Conservation (phyloP, 2,888 invertebrate species). For the Netelia inedita region DNA sequence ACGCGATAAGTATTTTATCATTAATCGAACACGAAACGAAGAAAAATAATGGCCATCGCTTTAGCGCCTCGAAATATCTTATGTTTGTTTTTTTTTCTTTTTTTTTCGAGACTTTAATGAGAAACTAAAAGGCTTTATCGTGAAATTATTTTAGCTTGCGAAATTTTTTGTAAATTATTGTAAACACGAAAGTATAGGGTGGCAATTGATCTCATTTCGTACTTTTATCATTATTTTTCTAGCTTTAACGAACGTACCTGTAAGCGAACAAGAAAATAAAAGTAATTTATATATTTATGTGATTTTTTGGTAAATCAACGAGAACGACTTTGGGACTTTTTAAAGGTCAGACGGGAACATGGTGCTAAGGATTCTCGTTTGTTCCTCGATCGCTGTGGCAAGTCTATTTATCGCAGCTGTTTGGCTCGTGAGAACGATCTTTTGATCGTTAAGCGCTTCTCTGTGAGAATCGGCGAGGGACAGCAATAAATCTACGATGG, state of each 20-base stretch:
- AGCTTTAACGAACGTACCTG: conserved; percentile 52
- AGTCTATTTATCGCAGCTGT: conserved; percentile 60
- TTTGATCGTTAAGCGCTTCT: conserved; percentile 58
- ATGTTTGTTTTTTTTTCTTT: background rate
- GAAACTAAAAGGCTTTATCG: conserved; percentile 16
- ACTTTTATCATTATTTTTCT: conserved; percentile 55
- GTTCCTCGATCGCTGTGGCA: conserved; percentile 56
- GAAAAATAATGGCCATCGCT: background rate
- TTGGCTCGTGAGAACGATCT: conserved; percentile 31
- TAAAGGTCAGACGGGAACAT: background rate
- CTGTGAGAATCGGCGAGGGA: conserved; percentile 55
- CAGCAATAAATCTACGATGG: conserved; percentile 32
- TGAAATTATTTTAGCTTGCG: conserved; percentile 23
- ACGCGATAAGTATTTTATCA: background rate
- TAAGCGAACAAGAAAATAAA: conserved; percentile 57
- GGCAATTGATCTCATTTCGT: conserved; percentile 64
- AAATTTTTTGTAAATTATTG: conserved; percentile 44
- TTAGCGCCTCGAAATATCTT: background rate
- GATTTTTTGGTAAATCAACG: background rate
- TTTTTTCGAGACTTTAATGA: background rate
- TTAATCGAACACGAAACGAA: background rate
- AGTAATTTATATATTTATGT: conserved; percentile 62
- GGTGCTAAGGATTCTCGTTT: conserved; percentile 55
- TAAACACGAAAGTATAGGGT: conserved; percentile 34
- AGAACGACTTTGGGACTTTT: background rate